Base-by-base conservation (phyloP, 2,888 invertebrate genomes). In the Hyposoter didymator region DNA sequence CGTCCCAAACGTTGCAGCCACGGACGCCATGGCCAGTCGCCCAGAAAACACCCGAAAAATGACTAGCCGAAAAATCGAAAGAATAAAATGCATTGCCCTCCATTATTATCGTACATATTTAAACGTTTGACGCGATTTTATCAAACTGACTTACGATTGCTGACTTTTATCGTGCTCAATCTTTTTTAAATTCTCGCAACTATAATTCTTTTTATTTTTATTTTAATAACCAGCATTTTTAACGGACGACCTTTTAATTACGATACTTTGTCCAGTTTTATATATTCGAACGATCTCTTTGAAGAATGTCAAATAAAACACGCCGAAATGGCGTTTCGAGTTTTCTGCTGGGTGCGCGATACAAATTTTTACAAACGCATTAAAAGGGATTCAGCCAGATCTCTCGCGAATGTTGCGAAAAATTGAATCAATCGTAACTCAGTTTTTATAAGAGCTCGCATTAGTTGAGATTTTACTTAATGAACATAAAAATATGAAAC, bases 21-120 rank as follows among this genome's bases (percentile, higher is more conserved):
- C 73, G 1, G 87, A 89, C 0, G 52, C 55, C 35, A 28, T 88
- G 14, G 75, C 74, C 19, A 43, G 67, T n/a, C 14, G 64, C 8
- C 10, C 55, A 4, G 66, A 82, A 47, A 12, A 3, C 4, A 32
- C 73, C 70, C 17, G 70, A 69, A 75, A 82, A 4, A 55, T 88
- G 66, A 19, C 66, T 22, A 64, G 80, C 4, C 69, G 39, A 17
- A 87, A 88, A 81, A 76, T 86, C 0, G 78, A 87, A 0, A 86
- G 90, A 84, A 73, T 89, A 1, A 87, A 87, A 62, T 72, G 43
- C 17, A 78, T 90, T n/a, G 43, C 86, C 49, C 74, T 88, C 12
- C 89, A 90, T 70, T 90, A 83, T 10, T 62, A 55, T 39, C 81
- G 72, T 49, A 84, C 62, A 0, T 59, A 59, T 59, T 28, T 28